These are phyloP conservation scores for Erythrocebus patas DNA, from an alignment of 2,113 vertebrate genomes.

Conservation along the genomic window DNA sequence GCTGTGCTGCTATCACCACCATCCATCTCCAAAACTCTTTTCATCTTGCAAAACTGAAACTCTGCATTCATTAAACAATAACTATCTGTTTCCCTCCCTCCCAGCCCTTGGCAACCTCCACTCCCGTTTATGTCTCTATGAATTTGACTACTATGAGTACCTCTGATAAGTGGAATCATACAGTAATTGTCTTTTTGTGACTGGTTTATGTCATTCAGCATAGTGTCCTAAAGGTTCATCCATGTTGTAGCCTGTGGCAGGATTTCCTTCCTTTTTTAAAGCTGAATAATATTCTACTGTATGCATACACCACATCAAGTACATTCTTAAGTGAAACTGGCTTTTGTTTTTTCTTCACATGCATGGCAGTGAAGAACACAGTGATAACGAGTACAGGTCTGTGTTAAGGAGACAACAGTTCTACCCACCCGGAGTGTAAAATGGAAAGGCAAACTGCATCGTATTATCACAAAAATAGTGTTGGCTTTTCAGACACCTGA, in stretches of 20 bases:
- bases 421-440: not conserved
- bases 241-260: accelerated
- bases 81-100: accelerated
- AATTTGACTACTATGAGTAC: not conserved
- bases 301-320: accelerated
- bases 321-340: too few species aligned
- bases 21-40: not conserved
- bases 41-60: not conserved
- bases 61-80: accelerated
- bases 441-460: not conserved
- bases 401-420: accelerated
- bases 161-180: not conserved
- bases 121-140: not conserved
- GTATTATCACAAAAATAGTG: not conserved
- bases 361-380: accelerated
- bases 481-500: not conserved
- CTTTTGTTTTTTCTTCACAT: accelerated
- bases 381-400: accelerated
- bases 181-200: too few species aligned
- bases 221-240: not conserved
- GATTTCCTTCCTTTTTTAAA: not conserved
- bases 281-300: not conserved
- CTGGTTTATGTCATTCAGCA: not conserved
- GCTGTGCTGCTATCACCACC: not conserved
- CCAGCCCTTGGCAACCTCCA: not conserved